Evolutionary conservation across 2,113 vertebrate species (phyloP).

Genomic region (Callipepla squamata): DNA sequence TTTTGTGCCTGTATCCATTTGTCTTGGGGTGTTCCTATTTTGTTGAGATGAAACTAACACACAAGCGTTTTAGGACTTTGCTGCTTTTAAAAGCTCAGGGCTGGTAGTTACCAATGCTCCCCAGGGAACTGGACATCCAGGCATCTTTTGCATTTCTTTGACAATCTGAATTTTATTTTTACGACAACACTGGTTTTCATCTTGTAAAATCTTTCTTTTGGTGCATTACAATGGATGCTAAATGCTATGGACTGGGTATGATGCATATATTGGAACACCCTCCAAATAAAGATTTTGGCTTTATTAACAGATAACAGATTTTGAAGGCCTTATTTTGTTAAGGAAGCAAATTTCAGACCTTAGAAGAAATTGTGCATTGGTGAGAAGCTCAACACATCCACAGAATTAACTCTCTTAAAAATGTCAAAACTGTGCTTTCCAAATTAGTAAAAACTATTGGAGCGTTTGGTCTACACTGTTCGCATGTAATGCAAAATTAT

Average conservation of each 20-base stretch:
- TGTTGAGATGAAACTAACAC: neutral
- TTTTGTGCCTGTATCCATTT: neutral
- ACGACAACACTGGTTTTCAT: neutral
- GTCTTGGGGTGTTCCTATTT: neutral
- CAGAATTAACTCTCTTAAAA: neutral
- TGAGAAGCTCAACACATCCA: neutral
- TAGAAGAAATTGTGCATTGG: neutral
- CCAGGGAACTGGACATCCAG: neutral
- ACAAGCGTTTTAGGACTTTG: neutral
- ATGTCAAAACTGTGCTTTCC: neutral
- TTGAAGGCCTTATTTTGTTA: neutral
- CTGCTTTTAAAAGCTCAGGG: neutral
- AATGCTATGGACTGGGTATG: neutral
- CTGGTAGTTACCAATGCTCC: neutral
- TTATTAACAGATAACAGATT: neutral
- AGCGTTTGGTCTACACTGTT: accelerated
- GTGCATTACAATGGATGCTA: neutral
- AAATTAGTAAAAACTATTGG: neutral
- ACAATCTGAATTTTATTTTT: neutral
- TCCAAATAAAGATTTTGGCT: neutral
- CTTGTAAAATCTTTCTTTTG: neutral
- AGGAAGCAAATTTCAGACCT: neutral
- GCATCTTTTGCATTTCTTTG: neutral
- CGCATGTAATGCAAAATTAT: neutral
- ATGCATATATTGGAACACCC: neutral